A percentile compares a stretch with the other conserved stretches of the same genome.
phyloP scores from a whole-genome alignment of 2,113 vertebrate genomes.

The Oncorhynchus clarkii region DNA sequence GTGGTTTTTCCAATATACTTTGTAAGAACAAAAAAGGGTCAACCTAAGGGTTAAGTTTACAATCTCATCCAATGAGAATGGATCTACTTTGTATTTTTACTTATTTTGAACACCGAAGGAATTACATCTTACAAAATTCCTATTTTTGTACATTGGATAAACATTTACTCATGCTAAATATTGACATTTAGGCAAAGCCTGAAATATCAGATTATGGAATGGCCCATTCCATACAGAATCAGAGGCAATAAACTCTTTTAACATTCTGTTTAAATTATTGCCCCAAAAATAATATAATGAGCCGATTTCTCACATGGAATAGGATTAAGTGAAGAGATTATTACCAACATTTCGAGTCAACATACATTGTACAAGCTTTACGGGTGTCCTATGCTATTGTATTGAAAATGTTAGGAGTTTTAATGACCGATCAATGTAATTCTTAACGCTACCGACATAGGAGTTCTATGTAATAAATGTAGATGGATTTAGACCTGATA shows the following conservation, averaged over 20 bases:
- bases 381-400: no score
- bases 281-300: no score
- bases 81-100: not conserved
- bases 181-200: not conserved
- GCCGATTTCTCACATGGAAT: no score
- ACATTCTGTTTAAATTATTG: no score
- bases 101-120: not conserved
- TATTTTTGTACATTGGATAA: not conserved
- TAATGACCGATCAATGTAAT: no score
- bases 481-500: no score
- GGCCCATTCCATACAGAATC: not conserved
- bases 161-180: not conserved
- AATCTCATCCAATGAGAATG: not conserved
- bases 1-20: constrained; percentile 13
- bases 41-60: constrained; percentile 5
- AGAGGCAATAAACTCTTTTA: not conserved
- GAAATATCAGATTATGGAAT: not conserved
- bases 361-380: no score
- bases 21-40: constrained; percentile 46
- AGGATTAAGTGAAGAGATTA: no score
- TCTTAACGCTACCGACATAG: no score
- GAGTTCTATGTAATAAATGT: no score
- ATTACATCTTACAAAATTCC: not conserved
- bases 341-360: no score
- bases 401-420: no score